Base-by-base conservation (phyloP, 2,113 vertebrate genomes). In the Elgaria multicarinata region DNA sequence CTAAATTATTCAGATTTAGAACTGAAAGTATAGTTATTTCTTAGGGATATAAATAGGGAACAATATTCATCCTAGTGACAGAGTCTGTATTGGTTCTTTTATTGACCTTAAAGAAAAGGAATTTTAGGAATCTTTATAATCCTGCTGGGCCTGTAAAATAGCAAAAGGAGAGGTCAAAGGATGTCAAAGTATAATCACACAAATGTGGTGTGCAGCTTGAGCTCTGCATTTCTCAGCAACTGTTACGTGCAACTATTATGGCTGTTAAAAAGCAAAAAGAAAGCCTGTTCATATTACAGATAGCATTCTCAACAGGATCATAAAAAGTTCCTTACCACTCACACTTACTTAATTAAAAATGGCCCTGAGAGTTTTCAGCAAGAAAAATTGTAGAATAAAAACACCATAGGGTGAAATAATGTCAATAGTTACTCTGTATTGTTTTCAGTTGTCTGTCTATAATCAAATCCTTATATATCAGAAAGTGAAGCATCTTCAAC, bases 121-220 rank as follows among this genome's bases (percentile, higher is more conserved):
- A 95, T 95, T 94, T 94, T 87, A 93, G 85, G 95, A 95, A 96
- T 95, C 92, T 93, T 95, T 94, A 92, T 93, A 93, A 95, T 94
- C 92, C 90, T 90, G 87, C 85, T 90, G 85, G 90, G 93, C 87
- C 87, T 94, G 91, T 94, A 94, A 93, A 95, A 94, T 90, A 93
- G 89, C 91, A 92, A 89, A 91, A 86, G 92, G 86, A 92, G 83
- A 92, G 86, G 89, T 95, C 89, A 95, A 93, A 91, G 75, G 89
- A 95, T 84, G 36, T 91, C 76, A 92, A 1, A 91, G 83, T 80
- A 91, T 87, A 80, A 88, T 89, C 85, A 86, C 6, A 77, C 83
- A 71, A 28, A 42, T 89, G 84, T 75, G 92, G 94, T 16, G 18
- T 46, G 92, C 87, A 53, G 84, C 89, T 67, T 64, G 79, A 53